Evolutionary conservation across 2,113 vertebrate genomes (phyloP).

Genomic region (Erinaceus europaeus): DNA sequence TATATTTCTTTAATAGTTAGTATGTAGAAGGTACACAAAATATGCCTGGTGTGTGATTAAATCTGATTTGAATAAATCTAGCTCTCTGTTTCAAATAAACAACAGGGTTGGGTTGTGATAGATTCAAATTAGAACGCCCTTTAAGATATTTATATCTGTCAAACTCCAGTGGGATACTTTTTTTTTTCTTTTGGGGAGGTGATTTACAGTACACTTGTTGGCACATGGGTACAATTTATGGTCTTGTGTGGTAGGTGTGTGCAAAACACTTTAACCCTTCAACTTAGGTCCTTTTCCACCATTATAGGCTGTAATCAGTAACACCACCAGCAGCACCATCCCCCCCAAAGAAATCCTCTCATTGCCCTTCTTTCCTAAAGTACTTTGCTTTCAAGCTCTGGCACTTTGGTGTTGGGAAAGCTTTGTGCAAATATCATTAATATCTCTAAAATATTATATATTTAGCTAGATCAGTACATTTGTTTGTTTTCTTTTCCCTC

Average conservation of each 20-base stretch:
- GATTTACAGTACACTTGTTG: no score
- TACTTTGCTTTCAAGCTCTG: not conserved
- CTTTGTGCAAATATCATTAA: not conserved
- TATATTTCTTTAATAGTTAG: not conserved
- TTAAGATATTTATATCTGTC: not conserved
- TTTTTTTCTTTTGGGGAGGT: no score
- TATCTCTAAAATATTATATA: not conserved
- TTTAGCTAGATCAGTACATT: slow-evolving; percentile 23
- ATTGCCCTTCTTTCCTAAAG: not conserved
- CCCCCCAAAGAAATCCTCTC: no score
- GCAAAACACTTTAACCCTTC: no score
- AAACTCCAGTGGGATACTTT: not conserved
- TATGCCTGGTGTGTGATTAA: not conserved
- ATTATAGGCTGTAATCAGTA: no score
- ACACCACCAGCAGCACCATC: no score
- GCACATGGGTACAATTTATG: no score
- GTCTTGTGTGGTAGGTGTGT: no score
- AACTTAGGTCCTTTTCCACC: no score
- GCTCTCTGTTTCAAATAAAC: not conserved
- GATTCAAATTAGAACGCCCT: not conserved
- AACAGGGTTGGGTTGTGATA: not conserved
- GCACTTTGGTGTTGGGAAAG: not conserved
- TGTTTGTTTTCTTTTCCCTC: no score
- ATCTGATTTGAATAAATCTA: not conserved
- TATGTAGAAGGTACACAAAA: not conserved